Conservation (phyloP, 2,888 invertebrate species). For the Lutraria lutraria region DNA sequence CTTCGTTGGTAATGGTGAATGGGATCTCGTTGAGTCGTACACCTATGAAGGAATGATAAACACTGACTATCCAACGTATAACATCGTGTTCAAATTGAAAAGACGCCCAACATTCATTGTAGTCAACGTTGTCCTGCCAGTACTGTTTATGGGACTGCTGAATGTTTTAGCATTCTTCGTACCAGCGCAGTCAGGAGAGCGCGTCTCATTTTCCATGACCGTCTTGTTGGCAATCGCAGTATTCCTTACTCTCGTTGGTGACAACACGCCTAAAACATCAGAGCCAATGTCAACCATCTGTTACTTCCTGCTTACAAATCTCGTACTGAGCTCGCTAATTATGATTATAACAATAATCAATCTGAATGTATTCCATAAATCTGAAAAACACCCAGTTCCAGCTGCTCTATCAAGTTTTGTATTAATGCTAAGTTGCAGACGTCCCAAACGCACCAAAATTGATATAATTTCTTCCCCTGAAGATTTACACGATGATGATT, state of each 20-base stretch:
- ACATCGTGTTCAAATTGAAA: conserved; percentile 48
- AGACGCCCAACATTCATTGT: conserved; percentile 66
- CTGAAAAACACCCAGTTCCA: conserved; percentile 17
- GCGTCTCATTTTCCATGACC: conserved; percentile 69
- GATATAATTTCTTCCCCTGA: not conserved
- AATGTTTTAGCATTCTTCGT: conserved; percentile 69
- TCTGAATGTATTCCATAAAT: conserved; percentile 60
- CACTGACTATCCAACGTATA: not conserved
- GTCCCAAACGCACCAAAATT: conserved; percentile 24
- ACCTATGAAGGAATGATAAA: conserved; percentile 28
- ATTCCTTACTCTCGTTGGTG: conserved; percentile 71
- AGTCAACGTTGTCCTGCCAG: conserved; percentile 70
- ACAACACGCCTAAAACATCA: conserved; percentile 69
- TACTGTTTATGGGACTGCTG: conserved; percentile 67
- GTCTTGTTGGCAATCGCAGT: conserved; percentile 72
- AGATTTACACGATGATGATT: not conserved
- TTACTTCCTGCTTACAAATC: conserved; percentile 66
- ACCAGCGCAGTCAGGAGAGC: conserved; percentile 69
- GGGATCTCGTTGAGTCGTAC: conserved; percentile 52
- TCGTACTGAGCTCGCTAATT: conserved; percentile 66
- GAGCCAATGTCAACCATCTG: conserved; percentile 70
- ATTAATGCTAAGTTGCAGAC: conserved; percentile 23
- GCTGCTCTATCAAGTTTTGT: not conserved
- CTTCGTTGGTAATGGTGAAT: conserved; percentile 69
- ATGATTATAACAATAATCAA: conserved; percentile 66